A percentile compares a stretch with the other conserved stretches of the same genome.
phyloP scores from a whole-genome alignment of 2,888 invertebrate genomes.

The Eupithecia exiguata region DNA sequence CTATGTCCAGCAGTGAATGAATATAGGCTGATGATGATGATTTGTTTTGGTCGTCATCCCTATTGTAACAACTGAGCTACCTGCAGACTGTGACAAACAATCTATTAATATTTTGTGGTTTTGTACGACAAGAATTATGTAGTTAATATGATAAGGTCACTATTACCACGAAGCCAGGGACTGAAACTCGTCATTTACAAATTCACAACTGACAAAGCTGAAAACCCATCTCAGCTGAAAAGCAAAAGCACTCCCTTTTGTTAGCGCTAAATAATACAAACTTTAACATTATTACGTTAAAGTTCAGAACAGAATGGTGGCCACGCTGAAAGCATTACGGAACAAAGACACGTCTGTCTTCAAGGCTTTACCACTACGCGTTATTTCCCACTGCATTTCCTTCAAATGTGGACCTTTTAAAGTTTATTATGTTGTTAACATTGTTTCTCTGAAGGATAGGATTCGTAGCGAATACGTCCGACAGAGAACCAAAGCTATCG shows the following conservation, averaged over 20 bases:
- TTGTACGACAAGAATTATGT: not conserved
- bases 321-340: not conserved
- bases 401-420: not conserved
- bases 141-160: not conserved
- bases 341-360: not conserved
- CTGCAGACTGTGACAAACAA: not conserved
- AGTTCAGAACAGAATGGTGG: slow-evolving; percentile 1
- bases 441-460: too few species aligned
- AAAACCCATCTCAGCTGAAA: slow-evolving; percentile 1
- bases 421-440: not conserved
- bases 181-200: not conserved
- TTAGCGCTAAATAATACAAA: slow-evolving; percentile 1
- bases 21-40: too few species aligned
- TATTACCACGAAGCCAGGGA: not conserved
- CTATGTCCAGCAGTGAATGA: too few species aligned
- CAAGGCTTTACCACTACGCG: slow-evolving; percentile 1
- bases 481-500: too few species aligned
- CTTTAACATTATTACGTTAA: not conserved
- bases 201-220: not conserved
- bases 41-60: too few species aligned
- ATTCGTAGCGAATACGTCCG: too few species aligned
- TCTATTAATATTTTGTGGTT: not conserved
- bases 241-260: slow-evolving; percentile 10
- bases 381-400: not conserved
- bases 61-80: not conserved